These are phyloP conservation scores for Latheticus oryzae DNA, from an alignment of 2,888 invertebrate species.

Conservation along the genomic window DNA sequence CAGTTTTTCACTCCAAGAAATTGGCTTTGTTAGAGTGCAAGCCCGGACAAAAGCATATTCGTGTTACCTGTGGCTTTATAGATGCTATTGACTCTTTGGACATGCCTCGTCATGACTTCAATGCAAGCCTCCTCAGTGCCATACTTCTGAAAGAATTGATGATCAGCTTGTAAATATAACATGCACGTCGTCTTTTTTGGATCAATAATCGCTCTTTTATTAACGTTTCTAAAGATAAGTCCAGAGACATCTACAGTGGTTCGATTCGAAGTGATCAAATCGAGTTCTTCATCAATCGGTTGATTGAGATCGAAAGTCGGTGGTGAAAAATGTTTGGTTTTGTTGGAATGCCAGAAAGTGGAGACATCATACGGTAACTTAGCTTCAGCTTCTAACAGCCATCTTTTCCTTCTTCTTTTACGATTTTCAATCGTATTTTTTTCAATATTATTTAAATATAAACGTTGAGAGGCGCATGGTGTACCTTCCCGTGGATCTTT, in stretches of 20 bases:
- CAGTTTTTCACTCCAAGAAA: no score
- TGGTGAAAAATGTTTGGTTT: slow-evolving; percentile 67
- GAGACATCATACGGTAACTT: slow-evolving; percentile 64
- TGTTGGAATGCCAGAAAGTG: slow-evolving; percentile 66
- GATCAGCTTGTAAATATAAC: slow-evolving; percentile 95
- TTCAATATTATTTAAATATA: slow-evolving; percentile 55
- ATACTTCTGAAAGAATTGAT: slow-evolving; percentile 95
- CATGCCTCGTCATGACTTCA: slow-evolving; percentile 94
- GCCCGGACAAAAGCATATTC: background rate
- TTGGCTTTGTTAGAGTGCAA: no score
- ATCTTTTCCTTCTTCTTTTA: slow-evolving; percentile 70
- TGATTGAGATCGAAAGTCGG: slow-evolving; percentile 61
- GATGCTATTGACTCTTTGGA: slow-evolving; percentile 91
- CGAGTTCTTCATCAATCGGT: slow-evolving; percentile 62
- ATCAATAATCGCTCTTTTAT: slow-evolving; percentile 79
- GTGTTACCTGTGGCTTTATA: slow-evolving; percentile 83
- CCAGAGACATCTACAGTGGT: slow-evolving; percentile 64
- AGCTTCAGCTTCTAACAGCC: slow-evolving; percentile 75
- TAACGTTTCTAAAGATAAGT: slow-evolving; percentile 71
- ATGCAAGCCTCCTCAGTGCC: slow-evolving; percentile 94
- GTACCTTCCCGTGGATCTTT: slow-evolving; percentile 64
- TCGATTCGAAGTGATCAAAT: slow-evolving; percentile 55
- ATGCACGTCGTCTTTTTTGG: slow-evolving; percentile 94
- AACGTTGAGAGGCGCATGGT: slow-evolving; percentile 60
- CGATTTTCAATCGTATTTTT: slow-evolving; percentile 31